phyloP scores from a whole-genome alignment of 2,113 vertebrate species.

The Pavo muticus region DNA sequence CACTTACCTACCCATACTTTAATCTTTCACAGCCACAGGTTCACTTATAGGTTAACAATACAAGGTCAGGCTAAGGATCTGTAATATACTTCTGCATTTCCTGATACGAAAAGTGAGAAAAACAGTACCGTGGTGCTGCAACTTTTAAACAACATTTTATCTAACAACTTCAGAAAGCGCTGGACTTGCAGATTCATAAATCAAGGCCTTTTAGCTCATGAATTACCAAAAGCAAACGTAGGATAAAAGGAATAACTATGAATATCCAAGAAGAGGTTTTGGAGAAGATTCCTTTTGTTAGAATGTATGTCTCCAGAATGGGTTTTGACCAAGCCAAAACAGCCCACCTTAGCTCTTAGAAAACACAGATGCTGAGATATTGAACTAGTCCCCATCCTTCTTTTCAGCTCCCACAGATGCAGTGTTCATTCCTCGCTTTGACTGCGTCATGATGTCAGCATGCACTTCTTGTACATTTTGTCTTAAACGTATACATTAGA shows the following conservation, averaged over 20 bases:
- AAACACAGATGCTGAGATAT: neutral
- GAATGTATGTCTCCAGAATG: neutral
- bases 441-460: neutral
- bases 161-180: neutral
- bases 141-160: neutral
- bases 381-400: neutral
- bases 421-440: neutral
- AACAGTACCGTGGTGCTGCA: neutral
- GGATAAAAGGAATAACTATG: neutral
- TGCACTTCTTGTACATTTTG: neutral
- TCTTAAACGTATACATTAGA: neutral
- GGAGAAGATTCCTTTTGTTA: neutral
- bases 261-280: neutral
- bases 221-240: neutral
- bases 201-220: neutral
- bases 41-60: neutral
- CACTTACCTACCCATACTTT: neutral
- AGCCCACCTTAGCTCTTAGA: neutral
- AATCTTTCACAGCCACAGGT: neutral
- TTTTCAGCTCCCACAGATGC: neutral
- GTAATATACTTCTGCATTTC: neutral
- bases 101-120: neutral
- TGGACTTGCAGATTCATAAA: neutral
- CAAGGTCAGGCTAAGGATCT: neutral
- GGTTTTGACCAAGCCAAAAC: neutral